These are phyloP conservation scores for Elysia chlorotica DNA, from an alignment of 1,140 invertebrate genomes.

Conservation along the genomic window DNA sequence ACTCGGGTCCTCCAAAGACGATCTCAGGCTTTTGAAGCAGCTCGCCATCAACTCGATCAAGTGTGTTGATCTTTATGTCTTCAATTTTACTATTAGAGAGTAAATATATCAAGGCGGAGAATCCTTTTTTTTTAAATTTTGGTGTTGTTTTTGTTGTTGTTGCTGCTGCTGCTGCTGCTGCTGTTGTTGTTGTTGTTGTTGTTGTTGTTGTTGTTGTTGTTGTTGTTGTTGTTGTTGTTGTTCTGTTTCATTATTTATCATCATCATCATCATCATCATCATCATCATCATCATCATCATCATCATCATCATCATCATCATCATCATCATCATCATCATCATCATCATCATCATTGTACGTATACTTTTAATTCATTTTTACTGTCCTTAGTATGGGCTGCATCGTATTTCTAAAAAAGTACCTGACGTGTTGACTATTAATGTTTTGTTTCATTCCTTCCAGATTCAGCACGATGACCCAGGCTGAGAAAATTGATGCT, in stretches of 20 bases:
- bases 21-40: conserved; percentile 76
- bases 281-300: not conserved
- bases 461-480: conserved; percentile 47
- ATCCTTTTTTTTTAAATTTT: not conserved
- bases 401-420: not conserved
- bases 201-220: too few relatives aligned
- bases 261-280: not conserved
- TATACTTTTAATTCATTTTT: not conserved
- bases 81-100: not conserved
- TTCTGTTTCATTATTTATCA: not conserved
- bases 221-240: not conserved
- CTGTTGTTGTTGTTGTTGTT: too few relatives aligned
- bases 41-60: conserved; percentile 77
- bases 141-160: too few relatives aligned
- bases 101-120: not conserved
- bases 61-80: conserved; percentile 51
- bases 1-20: conserved; percentile 72
- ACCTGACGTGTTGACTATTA: not conserved
- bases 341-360: not conserved
- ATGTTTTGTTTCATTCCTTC: conserved; percentile 28
- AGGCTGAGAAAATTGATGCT: conserved; percentile 35
- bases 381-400: not conserved
- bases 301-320: not conserved
- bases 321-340: not conserved
- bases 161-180: too few relatives aligned